Evolutionary conservation across 2,888 invertebrate species (phyloP).

Genomic region (Temnothorax unifasciatus): DNA sequence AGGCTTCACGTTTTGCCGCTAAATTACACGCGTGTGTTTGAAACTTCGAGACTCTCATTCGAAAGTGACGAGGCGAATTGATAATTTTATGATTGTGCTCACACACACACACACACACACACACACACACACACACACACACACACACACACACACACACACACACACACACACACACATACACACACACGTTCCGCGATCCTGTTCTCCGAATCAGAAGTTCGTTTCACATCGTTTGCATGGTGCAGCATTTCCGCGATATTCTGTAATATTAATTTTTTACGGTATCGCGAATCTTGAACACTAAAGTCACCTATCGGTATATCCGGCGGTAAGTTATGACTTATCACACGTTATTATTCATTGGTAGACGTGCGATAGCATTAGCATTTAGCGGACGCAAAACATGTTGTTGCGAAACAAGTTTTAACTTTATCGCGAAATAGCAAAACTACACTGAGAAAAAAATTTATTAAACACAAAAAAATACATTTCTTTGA

Average conservation of each 20-base stretch:
- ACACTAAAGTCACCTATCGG: neutral
- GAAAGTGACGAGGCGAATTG: slow-evolving; percentile 39
- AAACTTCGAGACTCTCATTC: slow-evolving; percentile 20
- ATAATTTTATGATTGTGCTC: slow-evolving; percentile 25
- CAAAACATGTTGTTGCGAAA: neutral
- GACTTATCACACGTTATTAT: neutral
- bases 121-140: neutral
- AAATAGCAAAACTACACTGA: neutral
- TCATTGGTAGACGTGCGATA: neutral
- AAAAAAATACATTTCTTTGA: no score
- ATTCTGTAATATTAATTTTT: neutral
- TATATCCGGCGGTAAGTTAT: slow-evolving; percentile 1
- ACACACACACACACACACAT: neutral
- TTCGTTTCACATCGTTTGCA: neutral
- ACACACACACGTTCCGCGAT: neutral
- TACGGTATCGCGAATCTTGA: neutral
- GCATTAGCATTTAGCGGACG: neutral
- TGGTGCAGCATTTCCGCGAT: neutral
- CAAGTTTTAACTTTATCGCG: neutral
- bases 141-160: neutral
- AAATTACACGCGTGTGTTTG: slow-evolving; percentile 14
- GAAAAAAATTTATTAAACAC: no score
- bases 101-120: no score
- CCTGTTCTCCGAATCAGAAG: neutral
- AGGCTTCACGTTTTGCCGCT: neutral